Conservation (phyloP, 2,113 vertebrate genomes). For the Phaethornis superciliosus region DNA sequence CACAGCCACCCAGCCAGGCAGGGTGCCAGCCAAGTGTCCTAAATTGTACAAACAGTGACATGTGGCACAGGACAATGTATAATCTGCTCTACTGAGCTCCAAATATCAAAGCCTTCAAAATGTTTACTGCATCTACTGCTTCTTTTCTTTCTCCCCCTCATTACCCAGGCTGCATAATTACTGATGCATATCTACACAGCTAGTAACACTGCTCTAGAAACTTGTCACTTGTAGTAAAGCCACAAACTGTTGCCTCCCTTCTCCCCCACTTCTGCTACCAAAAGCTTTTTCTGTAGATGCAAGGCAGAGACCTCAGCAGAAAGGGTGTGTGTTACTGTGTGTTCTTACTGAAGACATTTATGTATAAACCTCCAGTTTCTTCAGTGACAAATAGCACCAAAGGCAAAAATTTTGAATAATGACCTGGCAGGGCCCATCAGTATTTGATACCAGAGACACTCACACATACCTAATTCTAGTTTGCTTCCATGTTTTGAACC, state of each 20-base stretch:
- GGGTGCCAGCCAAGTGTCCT: neutral
- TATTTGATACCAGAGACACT: neutral
- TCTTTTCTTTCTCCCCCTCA: slow-evolving; percentile 29
- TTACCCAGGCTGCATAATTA: slow-evolving; percentile 15
- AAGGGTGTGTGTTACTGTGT: neutral
- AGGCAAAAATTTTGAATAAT: neutral
- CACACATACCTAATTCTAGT: neutral
- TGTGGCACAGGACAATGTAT: neutral
- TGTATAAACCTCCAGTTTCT: neutral
- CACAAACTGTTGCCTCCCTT: slow-evolving; percentile 45
- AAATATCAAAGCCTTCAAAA: neutral
- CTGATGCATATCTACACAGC: slow-evolving; percentile 35
- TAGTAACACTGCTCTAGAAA: slow-evolving; percentile 38
- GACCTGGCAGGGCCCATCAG: no score
- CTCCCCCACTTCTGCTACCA: neutral
- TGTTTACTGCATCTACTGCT: neutral
- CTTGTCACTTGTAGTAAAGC: slow-evolving; percentile 13
- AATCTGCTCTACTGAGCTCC: neutral
- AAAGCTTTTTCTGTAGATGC: neutral
- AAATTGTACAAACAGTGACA: accelerated
- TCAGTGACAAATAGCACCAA: neutral
- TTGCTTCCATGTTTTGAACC: neutral
- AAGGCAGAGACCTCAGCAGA: neutral
- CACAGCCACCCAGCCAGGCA: accelerated
- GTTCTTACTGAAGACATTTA: neutral